Evolutionary conservation across 2,113 vertebrate genomes (phyloP).

Genomic region (Steatornis caripensis): DNA sequence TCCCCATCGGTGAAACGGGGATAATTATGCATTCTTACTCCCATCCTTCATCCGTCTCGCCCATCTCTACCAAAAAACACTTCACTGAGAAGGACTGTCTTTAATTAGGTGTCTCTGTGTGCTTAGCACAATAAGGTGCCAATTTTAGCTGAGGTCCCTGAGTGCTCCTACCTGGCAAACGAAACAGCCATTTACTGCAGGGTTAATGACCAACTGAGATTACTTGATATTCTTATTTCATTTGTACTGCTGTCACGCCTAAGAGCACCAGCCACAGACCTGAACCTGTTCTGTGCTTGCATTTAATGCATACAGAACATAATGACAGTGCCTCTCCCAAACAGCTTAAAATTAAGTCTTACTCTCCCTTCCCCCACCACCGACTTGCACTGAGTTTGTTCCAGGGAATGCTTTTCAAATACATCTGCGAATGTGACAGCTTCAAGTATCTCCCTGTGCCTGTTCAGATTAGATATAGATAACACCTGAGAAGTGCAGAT

Average conservation of each 20-base stretch:
- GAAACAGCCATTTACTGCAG: conserved; percentile 32
- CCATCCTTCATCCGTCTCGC: not conserved
- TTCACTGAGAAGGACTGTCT: conserved; percentile 6
- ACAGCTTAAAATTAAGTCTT: conserved; percentile 26
- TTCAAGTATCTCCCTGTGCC: not conserved
- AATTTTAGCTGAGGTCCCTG: conserved; percentile 32
- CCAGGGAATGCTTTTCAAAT: not conserved
- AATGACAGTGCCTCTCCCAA: conserved; percentile 57
- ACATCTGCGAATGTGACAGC: not conserved
- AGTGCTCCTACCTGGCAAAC: not conserved
- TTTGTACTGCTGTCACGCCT: conserved; percentile 57
- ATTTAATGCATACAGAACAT: conserved; percentile 34
- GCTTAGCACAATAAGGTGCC: conserved; percentile 34
- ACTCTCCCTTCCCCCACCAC: not conserved
- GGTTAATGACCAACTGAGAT: conserved; percentile 47
- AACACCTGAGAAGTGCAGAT: not conserved
- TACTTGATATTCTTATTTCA: conserved; percentile 56
- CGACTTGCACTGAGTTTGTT: not conserved
- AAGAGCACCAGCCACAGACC: conserved; percentile 34
- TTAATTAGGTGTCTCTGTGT: conserved; percentile 41
- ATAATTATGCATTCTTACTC: not conserved
- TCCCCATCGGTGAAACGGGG: not conserved
- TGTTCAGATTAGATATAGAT: not conserved
- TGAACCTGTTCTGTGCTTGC: conserved; percentile 52
- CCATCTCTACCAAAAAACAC: not conserved